Evolutionary conservation across 2,797 vertebrate species (phyloP).

Genomic region (Hoplostethus mediterraneus): DNA sequence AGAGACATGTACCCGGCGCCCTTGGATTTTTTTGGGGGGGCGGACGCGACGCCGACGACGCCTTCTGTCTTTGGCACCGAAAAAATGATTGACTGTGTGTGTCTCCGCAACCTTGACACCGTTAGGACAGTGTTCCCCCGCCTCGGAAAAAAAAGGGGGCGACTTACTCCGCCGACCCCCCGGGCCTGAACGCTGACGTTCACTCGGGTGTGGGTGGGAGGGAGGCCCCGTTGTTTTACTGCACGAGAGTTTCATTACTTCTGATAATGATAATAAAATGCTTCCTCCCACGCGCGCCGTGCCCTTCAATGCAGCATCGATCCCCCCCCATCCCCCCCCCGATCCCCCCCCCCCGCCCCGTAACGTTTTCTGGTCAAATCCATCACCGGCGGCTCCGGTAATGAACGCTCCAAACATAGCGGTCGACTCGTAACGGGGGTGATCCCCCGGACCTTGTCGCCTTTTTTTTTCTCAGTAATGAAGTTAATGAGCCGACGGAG

Average conservation of each 20-base stretch:
- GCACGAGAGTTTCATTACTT: constrained; percentile 68
- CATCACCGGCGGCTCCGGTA: constrained; percentile 66
- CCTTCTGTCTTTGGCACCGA: constrained; percentile 29
- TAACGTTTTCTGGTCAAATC: constrained; percentile 69
- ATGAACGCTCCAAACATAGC: constrained; percentile 68
- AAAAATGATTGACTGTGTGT: constrained; percentile 48
- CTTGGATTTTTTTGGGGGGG: constrained; percentile 34
- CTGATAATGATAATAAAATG: constrained; percentile 77
- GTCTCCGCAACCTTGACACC: constrained; percentile 64
- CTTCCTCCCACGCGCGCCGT: constrained; percentile 63
- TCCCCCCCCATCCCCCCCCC: too few species aligned
- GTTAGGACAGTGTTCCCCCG: constrained; percentile 57
- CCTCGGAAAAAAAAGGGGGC: constrained; percentile 45
- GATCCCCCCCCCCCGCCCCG: too few species aligned
- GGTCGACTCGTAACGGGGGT: constrained; percentile 45
- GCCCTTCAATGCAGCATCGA: constrained; percentile 72
- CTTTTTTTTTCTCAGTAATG: constrained; percentile 53
- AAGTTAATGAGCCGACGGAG: constrained; percentile 68
- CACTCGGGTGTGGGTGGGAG: constrained; percentile 46
- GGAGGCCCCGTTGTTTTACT: constrained; percentile 53
- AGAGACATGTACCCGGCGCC: constrained; percentile 29
- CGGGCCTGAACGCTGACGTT: constrained; percentile 48
- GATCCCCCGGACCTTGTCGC: constrained; percentile 58
- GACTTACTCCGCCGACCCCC: constrained; percentile 6
- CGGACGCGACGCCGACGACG: constrained; percentile 29